Evolutionary conservation across 1,140 invertebrate genomes (phyloP).

Genomic region (Phocides pigmalion): DNA sequence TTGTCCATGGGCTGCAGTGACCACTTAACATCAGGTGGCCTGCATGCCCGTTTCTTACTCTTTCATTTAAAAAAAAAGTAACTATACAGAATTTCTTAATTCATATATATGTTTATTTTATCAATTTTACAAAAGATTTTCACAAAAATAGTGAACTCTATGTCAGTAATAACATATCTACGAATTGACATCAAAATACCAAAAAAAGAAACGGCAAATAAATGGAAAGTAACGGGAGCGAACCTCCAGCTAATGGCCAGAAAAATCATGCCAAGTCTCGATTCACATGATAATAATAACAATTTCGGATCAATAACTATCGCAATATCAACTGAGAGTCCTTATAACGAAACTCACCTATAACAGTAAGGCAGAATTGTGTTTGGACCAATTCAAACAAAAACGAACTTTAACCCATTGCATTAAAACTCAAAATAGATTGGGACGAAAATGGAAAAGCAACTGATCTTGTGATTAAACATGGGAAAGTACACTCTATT

Average conservation of each 20-base stretch:
- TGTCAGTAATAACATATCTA: not conserved
- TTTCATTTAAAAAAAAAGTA: no score
- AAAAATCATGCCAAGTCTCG: slow-evolving; percentile 20
- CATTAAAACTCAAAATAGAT: not conserved
- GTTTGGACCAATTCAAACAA: not conserved
- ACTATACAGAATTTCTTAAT: no score
- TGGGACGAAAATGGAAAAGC: not conserved
- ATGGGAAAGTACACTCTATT: slow-evolving; percentile 1
- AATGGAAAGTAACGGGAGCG: slow-evolving; percentile 1
- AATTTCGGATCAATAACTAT: slow-evolving; percentile 31
- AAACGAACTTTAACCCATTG: slow-evolving; percentile 1
- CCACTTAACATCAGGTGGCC: no score
- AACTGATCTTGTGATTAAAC: not conserved
- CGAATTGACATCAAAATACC: slow-evolving; percentile 7
- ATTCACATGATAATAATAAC: slow-evolving; percentile 30
- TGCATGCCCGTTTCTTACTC: no score
- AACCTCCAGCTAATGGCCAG: slow-evolving; percentile 18
- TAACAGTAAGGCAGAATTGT: slow-evolving; percentile 7
- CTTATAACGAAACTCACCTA: slow-evolving; percentile 28
- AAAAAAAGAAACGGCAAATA: slow-evolving; percentile 22
- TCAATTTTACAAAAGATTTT: no score
- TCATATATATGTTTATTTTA: no score
- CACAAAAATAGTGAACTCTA: no score
- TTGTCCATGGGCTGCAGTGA: no score
- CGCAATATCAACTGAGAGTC: slow-evolving; percentile 25